A percentile compares a stretch with the other conserved stretches of the same genome.
Conservation (phyloP, 2,797 vertebrate genomes). For the Acanthopagrus latus region DNA sequence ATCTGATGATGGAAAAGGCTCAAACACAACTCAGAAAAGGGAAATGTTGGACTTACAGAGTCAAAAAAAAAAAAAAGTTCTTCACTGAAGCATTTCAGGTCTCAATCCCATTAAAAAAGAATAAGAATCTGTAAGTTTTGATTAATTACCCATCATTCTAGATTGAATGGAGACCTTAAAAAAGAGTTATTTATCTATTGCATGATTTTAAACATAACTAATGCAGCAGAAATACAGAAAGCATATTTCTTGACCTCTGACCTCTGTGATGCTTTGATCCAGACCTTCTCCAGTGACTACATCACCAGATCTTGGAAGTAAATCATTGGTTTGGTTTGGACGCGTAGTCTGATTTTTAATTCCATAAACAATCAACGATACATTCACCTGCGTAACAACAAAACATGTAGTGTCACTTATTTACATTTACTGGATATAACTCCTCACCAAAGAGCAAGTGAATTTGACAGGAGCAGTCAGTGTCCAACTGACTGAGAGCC, state of each 20-base stretch:
- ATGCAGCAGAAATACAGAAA: not conserved
- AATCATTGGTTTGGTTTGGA: not conserved
- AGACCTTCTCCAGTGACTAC: not conserved
- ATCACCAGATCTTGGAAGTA: not conserved
- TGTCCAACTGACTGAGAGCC: slow-evolving; percentile 5
- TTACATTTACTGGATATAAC: not conserved
- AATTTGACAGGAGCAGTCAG: not conserved
- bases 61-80: not conserved
- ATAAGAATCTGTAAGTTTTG: too few relatives aligned
- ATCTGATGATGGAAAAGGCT: slow-evolving; percentile 13
- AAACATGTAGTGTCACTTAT: not conserved
- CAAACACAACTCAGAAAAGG: not conserved
- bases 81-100: not conserved
- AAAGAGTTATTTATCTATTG: not conserved
- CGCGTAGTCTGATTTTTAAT: not conserved
- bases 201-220: too few relatives aligned
- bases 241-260: slow-evolving; percentile 4
- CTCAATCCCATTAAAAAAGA: not conserved
- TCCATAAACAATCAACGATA: not conserved
- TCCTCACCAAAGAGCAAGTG: slow-evolving; percentile 2
- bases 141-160: not conserved
- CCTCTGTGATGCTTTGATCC: not conserved
- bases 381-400: not conserved
- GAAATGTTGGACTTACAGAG: not conserved
- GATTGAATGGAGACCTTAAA: not conserved